Evolutionary conservation across 2,888 invertebrate species (phyloP).

Genomic region (Nomada hirtipes): DNA sequence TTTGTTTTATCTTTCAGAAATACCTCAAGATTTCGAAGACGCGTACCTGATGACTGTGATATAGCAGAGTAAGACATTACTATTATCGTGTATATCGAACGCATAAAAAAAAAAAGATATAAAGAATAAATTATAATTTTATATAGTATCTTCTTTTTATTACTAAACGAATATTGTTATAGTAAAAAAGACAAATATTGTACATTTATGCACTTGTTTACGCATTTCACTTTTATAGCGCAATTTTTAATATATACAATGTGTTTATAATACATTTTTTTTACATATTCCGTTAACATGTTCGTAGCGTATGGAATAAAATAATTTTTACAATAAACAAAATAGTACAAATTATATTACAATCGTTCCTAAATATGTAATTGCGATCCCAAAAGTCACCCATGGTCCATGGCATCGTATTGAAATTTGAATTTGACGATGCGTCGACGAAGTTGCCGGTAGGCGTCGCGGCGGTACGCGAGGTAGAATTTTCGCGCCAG

Average conservation of each 20-base stretch:
- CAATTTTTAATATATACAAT: constrained; percentile 11
- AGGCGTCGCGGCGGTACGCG: constrained; percentile 18
- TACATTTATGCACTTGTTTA: constrained; percentile 29
- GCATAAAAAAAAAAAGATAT: constrained; percentile 17
- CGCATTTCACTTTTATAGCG: constrained; percentile 29
- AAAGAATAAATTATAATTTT: constrained; percentile 64
- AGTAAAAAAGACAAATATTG: constrained; percentile 17
- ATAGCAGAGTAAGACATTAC: constrained; percentile 68
- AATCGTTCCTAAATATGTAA: background rate
- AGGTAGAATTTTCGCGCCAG: constrained; percentile 29
- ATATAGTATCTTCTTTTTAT: constrained; percentile 32
- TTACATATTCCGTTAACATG: constrained; percentile 27
- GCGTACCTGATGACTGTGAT: constrained; percentile 83
- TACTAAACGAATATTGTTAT: constrained; percentile 20
- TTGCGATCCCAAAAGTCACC: background rate
- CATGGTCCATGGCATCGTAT: background rate
- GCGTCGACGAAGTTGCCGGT: background rate
- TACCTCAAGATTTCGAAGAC: constrained; percentile 69
- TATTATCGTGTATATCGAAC: constrained; percentile 45
- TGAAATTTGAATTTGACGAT: background rate
- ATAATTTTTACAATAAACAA: constrained; percentile 28
- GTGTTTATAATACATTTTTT: constrained; percentile 49
- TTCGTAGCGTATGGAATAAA: constrained; percentile 46
- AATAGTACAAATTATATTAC: background rate
- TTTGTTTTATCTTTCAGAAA: constrained; percentile 79